phyloP scores from a whole-genome alignment of 2,113 vertebrate species.

The Sminthopsis crassicaudata region DNA sequence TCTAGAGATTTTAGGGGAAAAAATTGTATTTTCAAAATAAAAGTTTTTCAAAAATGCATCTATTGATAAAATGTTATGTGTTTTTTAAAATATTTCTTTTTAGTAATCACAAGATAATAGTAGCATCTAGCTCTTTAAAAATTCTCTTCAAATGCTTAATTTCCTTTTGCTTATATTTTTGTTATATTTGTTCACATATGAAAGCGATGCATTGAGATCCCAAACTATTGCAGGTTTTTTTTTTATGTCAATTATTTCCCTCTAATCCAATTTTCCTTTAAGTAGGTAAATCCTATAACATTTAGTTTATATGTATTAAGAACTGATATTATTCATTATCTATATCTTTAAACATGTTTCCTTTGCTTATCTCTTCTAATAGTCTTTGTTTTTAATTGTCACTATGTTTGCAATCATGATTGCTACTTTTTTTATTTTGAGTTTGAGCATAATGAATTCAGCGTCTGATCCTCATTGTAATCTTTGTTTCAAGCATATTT shows the following conservation, averaged over 20 bases:
- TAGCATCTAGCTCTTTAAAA: background rate
- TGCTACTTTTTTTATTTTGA: background rate
- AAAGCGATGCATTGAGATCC: background rate
- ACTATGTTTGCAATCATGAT: background rate
- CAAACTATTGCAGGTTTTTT: background rate
- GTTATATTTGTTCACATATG: background rate
- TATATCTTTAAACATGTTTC: background rate
- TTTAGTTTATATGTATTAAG: background rate
- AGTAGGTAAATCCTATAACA: background rate
- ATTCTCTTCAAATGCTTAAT: background rate
- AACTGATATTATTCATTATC: background rate
- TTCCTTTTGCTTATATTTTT: background rate
- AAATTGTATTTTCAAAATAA: background rate
- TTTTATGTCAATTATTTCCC: background rate
- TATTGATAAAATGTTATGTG: background rate
- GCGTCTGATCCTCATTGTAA: background rate
- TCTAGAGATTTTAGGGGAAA: background rate
- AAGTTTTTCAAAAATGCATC: background rate
- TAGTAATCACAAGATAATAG: background rate
- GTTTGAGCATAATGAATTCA: background rate
- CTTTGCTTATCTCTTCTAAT: background rate
- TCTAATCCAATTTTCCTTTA: background rate
- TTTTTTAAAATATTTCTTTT: background rate
- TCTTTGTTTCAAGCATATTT: background rate
- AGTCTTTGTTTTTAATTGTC: background rate